Base-by-base conservation (phyloP, 2,888 invertebrate species). In the Eupithecia inturbata region DNA sequence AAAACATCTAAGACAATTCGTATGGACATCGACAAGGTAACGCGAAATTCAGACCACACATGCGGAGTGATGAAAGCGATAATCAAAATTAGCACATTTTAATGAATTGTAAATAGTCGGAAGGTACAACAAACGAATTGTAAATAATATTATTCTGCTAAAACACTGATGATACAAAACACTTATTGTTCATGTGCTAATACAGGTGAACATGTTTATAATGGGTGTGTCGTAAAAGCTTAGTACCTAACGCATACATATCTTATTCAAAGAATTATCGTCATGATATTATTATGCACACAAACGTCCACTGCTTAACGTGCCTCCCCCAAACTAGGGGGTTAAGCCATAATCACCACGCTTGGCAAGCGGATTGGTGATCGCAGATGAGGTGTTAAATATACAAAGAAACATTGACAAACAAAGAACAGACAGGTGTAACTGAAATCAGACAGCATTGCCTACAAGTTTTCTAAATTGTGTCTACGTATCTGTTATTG, bases 41-140 rank as follows among this genome's bases (percentile, higher is more conserved):
- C 88, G 90, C 90, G 87, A 91, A 92, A 89, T 84, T 83, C 79
- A 80, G 90, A 91, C 91, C 91, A 90, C 91, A 90, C 89, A 83
- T 83, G 77, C 62, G 26, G 60, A 67, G 57, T 57, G 71, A 71
- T 72, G 70, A 73, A 70, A 60, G 67, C 72, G 67, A 68, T 75
- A 67, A 72, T 64, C 71, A 68, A 69, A 77, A 72, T 73, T 74
- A 72, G 63, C 71, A 70, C 71, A 28, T 67, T 69, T 67, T 74
- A 73, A 76, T 67, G 60, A 60, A 41, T 70, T 72, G 14, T 67
- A 76, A 72, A 71, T 67, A 49, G 67, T 71, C 31, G 53, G 57
- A 49, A 57, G 69, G 69, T 70, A 73, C 68, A 41, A 66, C 66
- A 66, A 66, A 39, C n/a, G 39, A 66, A 36, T 66, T 39, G 66